A percentile compares a stretch with the other conserved stretches of the same genome.
phyloP scores from a whole-genome alignment of 2,113 vertebrate genomes.

The Macaca mulatta region DNA sequence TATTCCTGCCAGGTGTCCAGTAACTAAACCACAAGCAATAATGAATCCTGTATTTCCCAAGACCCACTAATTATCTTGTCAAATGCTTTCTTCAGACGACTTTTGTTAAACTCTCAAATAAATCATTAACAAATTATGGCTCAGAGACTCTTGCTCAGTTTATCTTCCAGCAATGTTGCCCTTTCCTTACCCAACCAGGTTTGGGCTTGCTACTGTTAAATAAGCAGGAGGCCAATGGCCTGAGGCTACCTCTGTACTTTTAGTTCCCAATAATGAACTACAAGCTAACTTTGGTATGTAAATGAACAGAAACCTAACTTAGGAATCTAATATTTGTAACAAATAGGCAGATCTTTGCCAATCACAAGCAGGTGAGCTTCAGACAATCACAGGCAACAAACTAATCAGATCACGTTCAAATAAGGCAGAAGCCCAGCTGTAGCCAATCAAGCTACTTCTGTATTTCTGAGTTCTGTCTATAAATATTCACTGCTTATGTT shows the following conservation, averaged over 20 bases:
- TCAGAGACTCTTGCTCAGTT: not conserved
- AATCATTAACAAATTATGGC: not conserved
- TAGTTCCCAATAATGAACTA: not conserved
- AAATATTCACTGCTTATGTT: not conserved
- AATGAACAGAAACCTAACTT: too few species aligned
- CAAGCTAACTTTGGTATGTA: not conserved
- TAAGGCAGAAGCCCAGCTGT: not conserved
- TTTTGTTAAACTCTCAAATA: not conserved
- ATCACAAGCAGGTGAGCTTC: too few species aligned
- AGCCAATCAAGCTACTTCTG: not conserved
- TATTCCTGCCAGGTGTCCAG: not conserved
- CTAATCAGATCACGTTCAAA: not conserved
- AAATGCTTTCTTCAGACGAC: not conserved
- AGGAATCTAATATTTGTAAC: too few species aligned
- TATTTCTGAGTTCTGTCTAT: not conserved
- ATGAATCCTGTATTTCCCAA: not conserved
- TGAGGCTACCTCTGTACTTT: not conserved
- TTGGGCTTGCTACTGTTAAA: not conserved
- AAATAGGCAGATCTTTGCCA: too few species aligned
- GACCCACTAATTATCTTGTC: not conserved
- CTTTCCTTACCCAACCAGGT: not conserved
- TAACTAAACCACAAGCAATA: not conserved
- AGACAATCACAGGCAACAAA: not conserved
- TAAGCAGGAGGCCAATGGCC: too few species aligned
- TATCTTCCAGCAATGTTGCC: not conserved